Evolutionary conservation across 2,113 vertebrate species (phyloP).

Genomic region (Chauna torquata): DNA sequence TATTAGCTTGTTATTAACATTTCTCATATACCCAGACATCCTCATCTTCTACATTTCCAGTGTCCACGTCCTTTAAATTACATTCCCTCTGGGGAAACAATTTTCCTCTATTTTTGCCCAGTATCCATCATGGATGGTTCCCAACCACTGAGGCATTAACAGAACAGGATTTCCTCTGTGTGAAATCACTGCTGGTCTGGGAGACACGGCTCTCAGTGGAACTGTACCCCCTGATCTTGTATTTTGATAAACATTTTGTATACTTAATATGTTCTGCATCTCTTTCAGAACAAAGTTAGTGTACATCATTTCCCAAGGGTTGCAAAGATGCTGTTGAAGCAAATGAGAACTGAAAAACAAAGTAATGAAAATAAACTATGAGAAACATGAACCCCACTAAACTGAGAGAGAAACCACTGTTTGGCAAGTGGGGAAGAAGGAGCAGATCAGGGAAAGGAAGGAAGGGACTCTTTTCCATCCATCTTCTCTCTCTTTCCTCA

Average conservation of each 20-base stretch:
- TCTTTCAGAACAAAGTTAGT: background rate
- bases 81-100: background rate
- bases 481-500: background rate
- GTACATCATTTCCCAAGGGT: background rate
- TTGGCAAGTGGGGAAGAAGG: background rate
- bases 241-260: background rate
- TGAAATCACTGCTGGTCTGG: background rate
- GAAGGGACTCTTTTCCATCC: background rate
- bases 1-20: background rate
- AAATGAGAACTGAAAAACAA: background rate
- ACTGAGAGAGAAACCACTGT: background rate
- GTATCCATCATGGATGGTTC: accelerated
- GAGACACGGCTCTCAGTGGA: background rate
- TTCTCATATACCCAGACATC: background rate
- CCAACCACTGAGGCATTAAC: accelerated
- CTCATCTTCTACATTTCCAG: background rate
- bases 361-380: background rate
- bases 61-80: accelerated
- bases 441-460: background rate
- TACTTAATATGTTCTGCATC: background rate
- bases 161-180: background rate
- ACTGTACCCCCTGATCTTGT: background rate
- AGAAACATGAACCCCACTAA: background rate
- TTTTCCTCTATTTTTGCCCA: background rate
- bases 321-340: background rate